Evolutionary conservation across 2,888 invertebrate species (phyloP).

Genomic region (Drosophila algonquin): DNA sequence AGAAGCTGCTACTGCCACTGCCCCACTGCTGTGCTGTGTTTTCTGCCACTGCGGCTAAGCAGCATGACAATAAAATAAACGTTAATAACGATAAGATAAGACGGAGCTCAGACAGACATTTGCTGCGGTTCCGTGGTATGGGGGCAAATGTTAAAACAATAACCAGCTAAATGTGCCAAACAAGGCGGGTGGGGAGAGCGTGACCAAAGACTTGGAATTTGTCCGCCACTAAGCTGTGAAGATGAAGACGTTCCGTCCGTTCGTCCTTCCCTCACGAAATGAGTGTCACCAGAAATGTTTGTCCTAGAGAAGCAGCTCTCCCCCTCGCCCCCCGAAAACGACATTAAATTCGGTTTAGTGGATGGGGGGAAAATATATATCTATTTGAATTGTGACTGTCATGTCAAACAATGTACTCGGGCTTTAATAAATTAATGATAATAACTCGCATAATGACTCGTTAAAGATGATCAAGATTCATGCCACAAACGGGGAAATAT

Average conservation of each 20-base stretch:
- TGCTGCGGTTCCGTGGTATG: conserved; percentile 5
- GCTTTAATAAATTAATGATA: conserved; percentile 74
- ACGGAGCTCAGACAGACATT: conserved; percentile 51
- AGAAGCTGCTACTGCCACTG: conserved; percentile 25
- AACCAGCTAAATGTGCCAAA: conserved; percentile 74
- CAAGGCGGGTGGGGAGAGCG: conserved; percentile 21
- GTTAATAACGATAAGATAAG: conserved; percentile 80
- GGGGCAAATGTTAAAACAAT: conserved; percentile 76
- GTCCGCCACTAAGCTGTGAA: conserved; percentile 49
- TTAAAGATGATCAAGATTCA: conserved; percentile 20
- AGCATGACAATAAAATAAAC: conserved; percentile 76
- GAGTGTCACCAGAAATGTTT: conserved; percentile 42
- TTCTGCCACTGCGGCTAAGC: conserved; percentile 20
- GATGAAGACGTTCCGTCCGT: conserved; percentile 27
- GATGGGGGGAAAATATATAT: conserved; percentile 22
- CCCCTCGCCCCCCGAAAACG: conserved; percentile 9
- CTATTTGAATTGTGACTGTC: conserved; percentile 49
- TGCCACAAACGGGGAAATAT: neutral
- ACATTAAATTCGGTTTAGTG: conserved; percentile 50
- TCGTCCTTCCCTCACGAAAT: conserved; percentile 14
- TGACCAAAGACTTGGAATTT: conserved; percentile 61
- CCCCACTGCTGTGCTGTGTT: neutral
- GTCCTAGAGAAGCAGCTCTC: conserved; percentile 2
- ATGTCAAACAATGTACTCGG: conserved; percentile 48
- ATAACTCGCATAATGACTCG: conserved; percentile 48